Base-by-base conservation (phyloP, 2,797 vertebrate species). In the Glossophaga mutica region DNA sequence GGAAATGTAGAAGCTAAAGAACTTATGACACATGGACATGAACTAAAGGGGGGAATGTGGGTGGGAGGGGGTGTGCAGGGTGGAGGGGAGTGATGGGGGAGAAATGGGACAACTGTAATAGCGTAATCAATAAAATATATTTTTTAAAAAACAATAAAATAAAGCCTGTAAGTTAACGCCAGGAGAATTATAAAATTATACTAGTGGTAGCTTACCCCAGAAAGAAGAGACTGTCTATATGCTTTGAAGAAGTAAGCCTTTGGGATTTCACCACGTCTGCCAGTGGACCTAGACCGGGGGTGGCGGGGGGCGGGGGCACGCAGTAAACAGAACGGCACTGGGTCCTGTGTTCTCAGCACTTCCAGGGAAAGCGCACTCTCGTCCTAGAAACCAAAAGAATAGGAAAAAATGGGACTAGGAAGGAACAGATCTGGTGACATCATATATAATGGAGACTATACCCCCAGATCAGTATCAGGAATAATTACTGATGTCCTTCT, bases 111-210 rank as follows among this genome's bases (percentile, higher is more conserved):
- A n/a, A n/a, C n/a, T n/a, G n/a, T n/a, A n/a, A n/a, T n/a, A n/a
- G n/a, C n/a, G n/a, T n/a, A n/a, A n/a, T n/a, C n/a, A n/a, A n/a
- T n/a, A n/a, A n/a, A n/a, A n/a, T n/a, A n/a, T n/a, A n/a, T n/a
- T n/a, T n/a, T n/a, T n/a, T n/a, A n/a, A 11, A 88, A 95, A 94
- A 86, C 12, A 95, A 88, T 78, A 71, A 89, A 65, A 46, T 62
- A 81, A 0, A 92, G 12, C 1, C 44, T 18, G 39, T 18, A 70
- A 87, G 39, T 83, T 59, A 70, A 37, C 24, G 57, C 10, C 14
- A 67, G 22, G 8, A 92, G 50, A 21, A 52, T 52, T 52, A 22
- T 24, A 55, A 87, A 95, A 48, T 59, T 59, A 71, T 77, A 5
- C 9, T 91, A 3, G 26, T 32, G 62, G n/a, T 8, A 16, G 32